Conservation (phyloP, 2,113 vertebrate species). For the Prionailurus viverrinus region DNA sequence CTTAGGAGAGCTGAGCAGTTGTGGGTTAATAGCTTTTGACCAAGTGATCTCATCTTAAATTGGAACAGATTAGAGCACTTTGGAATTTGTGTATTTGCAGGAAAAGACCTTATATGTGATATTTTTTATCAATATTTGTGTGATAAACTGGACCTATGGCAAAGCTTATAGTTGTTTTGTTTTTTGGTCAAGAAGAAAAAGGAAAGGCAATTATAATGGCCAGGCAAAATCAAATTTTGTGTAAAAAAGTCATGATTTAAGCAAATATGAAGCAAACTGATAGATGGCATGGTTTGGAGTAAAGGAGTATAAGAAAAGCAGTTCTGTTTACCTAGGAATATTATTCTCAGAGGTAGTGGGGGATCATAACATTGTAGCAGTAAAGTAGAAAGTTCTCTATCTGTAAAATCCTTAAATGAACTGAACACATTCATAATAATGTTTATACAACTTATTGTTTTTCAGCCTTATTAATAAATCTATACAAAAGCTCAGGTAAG, state of each 20-base stretch:
- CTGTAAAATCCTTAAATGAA: not conserved
- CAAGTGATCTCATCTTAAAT: not conserved
- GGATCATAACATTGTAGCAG: not conserved
- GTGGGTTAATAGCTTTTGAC: not conserved
- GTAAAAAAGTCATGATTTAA: not conserved
- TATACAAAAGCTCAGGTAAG: not conserved
- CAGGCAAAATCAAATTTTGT: not conserved
- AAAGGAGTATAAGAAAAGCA: not conserved
- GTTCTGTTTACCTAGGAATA: not conserved
- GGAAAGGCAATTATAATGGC: not conserved
- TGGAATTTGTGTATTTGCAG: not conserved
- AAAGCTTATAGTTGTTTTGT: not conserved
- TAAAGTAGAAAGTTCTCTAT: not conserved
- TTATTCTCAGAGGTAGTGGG: not conserved
- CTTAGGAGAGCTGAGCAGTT: not conserved
- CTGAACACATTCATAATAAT: not conserved
- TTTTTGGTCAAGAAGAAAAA: not conserved
- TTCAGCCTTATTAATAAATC: conserved; percentile 29
- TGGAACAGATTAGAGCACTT: not conserved
- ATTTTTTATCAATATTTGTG: not conserved
- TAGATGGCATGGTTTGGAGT: not conserved
- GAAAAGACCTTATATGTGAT: not conserved
- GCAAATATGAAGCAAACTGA: not conserved
- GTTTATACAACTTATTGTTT: not conserved
- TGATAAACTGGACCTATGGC: not conserved